Base-by-base conservation (phyloP, 2,888 invertebrate species). In the Tromatobia lineatoria region DNA sequence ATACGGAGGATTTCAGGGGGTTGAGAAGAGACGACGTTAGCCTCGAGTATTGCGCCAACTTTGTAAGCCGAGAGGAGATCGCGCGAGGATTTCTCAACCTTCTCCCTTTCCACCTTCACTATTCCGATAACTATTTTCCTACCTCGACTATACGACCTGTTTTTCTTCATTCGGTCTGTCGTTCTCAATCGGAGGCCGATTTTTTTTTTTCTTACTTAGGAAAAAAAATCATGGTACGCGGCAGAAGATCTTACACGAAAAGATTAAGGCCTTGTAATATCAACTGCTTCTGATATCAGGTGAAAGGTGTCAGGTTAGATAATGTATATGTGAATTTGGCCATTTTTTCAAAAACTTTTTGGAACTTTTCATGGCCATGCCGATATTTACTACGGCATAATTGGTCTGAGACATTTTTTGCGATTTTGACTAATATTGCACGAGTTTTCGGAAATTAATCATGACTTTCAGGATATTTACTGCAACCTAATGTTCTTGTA, bases 11-110 rank as follows among this genome's bases (percentile, higher is more conserved):
- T 6, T 38, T 15, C 15, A 67, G 67, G 75, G 47, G 52, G 38
- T 70, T 69, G 64, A 73, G 78, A 59, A 67, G 67, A 82, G 74
- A 38, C 18, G 84, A 86, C 88, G 87, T 86, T 85, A 86, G 85
- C 87, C 87, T 86, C 88, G 89, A 91, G 91, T 91, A 91, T 92
- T 92, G 92, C 90, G 89, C 89, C 91, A 91, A 91, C 89, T 92
- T 90, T 89, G 91, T 92, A 92, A 93, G 91, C 93, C 90, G 88
- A 91, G 91, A 90, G 88, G 88, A 91, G 90, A 91, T 90, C 89
- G 90, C 88, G 88, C 87, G 88, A 90, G 91, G 92, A 92, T 92
- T 90, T 89, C 87, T 85, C 59, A 80, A 85, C 86, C 80, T 50
- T 57, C 61, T 61, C 50, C 52, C 75, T 57, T 23, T 47, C 38